These are phyloP conservation scores for Drosophila tsacasi DNA, from an alignment of 1,140 invertebrate species.

Conservation along the genomic window DNA sequence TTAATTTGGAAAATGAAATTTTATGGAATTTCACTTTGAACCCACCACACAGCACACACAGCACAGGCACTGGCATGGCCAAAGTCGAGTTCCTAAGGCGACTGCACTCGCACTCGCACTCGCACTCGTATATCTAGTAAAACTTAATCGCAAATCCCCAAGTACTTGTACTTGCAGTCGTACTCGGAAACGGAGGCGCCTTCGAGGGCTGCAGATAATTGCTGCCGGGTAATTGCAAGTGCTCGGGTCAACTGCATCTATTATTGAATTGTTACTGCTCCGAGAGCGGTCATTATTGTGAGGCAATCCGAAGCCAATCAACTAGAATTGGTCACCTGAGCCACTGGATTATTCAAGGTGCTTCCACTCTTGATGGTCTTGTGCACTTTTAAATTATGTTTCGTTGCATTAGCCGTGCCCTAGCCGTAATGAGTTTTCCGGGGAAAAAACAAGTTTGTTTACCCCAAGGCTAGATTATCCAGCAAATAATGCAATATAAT, in stretches of 20 bases:
- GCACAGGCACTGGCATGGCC: neutral
- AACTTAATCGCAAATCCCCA: slow-evolving; percentile 44
- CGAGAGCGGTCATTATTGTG: slow-evolving; percentile 12
- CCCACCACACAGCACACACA: slow-evolving; percentile 52
- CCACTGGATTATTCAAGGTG: neutral
- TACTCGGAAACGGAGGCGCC: neutral
- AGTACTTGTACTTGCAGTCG: slow-evolving; percentile 5
- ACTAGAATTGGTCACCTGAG: slow-evolving; percentile 5
- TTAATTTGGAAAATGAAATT: slow-evolving; percentile 81
- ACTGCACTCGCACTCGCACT: slow-evolving; percentile 26
- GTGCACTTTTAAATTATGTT: neutral
- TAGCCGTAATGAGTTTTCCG: neutral
- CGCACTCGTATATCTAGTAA: slow-evolving; percentile 63
- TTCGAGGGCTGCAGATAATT: slow-evolving; percentile 23
- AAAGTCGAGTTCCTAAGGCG: slow-evolving; percentile 46
- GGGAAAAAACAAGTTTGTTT: neutral
- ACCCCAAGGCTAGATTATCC: neutral
- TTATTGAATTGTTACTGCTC: slow-evolving; percentile 10
- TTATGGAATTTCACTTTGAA: slow-evolving; percentile 80
- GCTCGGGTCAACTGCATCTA: slow-evolving; percentile 18
- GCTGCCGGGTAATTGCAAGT: slow-evolving; percentile 30
- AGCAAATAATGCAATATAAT: neutral
- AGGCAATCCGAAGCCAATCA: slow-evolving; percentile 10
- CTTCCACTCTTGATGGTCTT: neutral
- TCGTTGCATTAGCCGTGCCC: neutral